Percentiles rank a stretch among this genome's conserved stretches.
Conservation (phyloP, 2,797 vertebrate genomes). For the Sardinella longiceps region DNA sequence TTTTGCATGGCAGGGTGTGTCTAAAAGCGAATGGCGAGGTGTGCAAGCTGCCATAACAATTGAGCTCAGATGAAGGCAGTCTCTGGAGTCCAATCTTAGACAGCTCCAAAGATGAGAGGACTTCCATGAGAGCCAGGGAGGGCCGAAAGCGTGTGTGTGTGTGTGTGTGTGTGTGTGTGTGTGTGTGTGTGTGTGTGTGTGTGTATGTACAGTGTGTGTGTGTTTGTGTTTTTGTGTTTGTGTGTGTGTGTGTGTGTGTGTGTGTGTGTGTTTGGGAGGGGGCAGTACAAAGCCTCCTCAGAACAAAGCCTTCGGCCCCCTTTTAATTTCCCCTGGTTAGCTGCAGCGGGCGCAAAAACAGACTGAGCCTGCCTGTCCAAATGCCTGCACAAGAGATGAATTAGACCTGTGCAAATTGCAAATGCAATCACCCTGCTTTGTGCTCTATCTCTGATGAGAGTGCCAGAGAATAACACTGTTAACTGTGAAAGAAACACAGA, state of each 20-base stretch:
- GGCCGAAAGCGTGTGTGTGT: too few relatives aligned
- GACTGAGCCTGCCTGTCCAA: background rate
- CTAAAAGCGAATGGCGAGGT: background rate
- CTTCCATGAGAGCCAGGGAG: background rate
- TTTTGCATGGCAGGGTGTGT: background rate
- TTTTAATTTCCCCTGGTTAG: background rate
- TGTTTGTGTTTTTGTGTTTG: too few relatives aligned
- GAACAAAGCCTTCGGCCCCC: background rate
- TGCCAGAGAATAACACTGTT: background rate
- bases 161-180: too few relatives aligned
- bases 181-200: too few relatives aligned
- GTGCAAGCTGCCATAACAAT: background rate
- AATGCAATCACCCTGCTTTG: background rate
- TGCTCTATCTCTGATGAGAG: background rate
- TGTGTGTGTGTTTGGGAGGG: too few relatives aligned
- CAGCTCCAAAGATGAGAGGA: background rate
- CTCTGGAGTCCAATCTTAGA: background rate
- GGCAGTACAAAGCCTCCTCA: conserved; percentile 2
- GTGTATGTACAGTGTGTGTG: too few relatives aligned
- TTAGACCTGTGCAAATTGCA: background rate
- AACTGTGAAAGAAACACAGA: background rate
- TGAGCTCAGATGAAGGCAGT: background rate
- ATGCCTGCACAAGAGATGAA: background rate
- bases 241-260: too few relatives aligned
- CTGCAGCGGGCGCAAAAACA: background rate